A percentile compares a stretch with the other conserved stretches of the same genome.
Evolutionary conservation across 1,140 invertebrate genomes (phyloP).

Genomic region (Ceratoteleas bidentatus): DNA sequence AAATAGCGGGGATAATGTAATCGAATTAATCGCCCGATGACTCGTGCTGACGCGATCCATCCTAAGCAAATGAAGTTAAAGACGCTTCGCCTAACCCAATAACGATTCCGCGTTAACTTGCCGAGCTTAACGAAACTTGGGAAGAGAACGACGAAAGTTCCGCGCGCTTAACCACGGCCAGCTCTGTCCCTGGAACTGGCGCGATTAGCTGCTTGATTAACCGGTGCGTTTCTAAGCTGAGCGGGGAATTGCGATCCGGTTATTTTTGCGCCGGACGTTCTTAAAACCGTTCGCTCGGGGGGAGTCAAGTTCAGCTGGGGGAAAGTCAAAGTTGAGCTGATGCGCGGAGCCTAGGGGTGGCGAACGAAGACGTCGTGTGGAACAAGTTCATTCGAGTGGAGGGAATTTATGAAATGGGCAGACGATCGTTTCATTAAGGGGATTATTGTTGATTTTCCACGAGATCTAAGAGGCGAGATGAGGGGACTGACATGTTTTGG

Average conservation of each 20-base stretch:
- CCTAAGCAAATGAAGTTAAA: slow-evolving; percentile 65
- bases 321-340: too few relatives aligned
- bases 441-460: not conserved
- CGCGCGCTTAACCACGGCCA: slow-evolving; percentile 52
- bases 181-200: slow-evolving; percentile 39
- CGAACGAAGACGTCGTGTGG: too few relatives aligned
- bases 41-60: slow-evolving; percentile 51
- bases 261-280: not conserved
- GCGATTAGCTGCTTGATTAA: slow-evolving; percentile 53
- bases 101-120: slow-evolving; percentile 65
- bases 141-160: slow-evolving; percentile 55
- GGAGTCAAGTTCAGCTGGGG: too few relatives aligned
- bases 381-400: too few relatives aligned
- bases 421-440: too few relatives aligned
- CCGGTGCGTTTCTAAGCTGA: slow-evolving; percentile 9
- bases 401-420: too few relatives aligned
- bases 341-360: too few relatives aligned
- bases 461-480: too few relatives aligned
- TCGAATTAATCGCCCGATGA: slow-evolving; percentile 61
- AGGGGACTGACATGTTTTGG: too few relatives aligned
- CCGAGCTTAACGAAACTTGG: slow-evolving; percentile 60
- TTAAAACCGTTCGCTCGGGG: too few relatives aligned
- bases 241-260: not conserved
- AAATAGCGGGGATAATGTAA: slow-evolving; percentile 23
- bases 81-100: slow-evolving; percentile 65